Base-by-base conservation (phyloP, 2,888 invertebrate genomes). In the Rhamphomyia laevipes region DNA sequence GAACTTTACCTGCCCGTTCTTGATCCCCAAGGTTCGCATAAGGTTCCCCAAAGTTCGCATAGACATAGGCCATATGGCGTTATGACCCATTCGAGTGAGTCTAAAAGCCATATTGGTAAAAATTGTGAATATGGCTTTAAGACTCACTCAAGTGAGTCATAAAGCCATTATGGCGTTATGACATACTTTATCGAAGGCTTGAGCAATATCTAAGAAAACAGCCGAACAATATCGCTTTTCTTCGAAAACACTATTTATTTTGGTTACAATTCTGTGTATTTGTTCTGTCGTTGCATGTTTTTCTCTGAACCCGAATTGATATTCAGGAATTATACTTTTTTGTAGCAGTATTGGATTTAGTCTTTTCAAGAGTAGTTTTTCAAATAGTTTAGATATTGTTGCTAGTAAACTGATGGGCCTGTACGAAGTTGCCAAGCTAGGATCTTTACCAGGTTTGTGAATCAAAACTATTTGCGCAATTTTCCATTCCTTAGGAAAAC, bases 121-220 rank as follows among this genome's bases (percentile, higher is more conserved):
- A n/a, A n/a, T n/a, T n/a, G n/a, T n/a, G n/a, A n/a, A n/a, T n/a
- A n/a, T n/a, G n/a, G n/a, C n/a, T n/a, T n/a, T n/a, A n/a, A n/a
- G n/a, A n/a, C n/a, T n/a, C n/a, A n/a, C n/a, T n/a, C n/a, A n/a
- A n/a, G n/a, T n/a, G n/a, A n/a, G n/a, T n/a, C n/a, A n/a, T n/a
- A n/a, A n/a, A n/a, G n/a, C n/a, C n/a, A n/a, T n/a, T 11, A 55
- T 48, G 11, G 57, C 57, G 33, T 46, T 44, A 30, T 57, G 56
- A 54, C 56, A 57, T 11, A 61, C 60, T 40, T 51, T 57, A 45
- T 61, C 59, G 46, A 61, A 61, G 5, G 59, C 58, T 44, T 59
- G 58, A 12, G 52, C 47, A 21, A 57, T 47, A 18, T 59, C 57
- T 4, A 57, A 43, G 41, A 57, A 59, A 46, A 51, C 56, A 3